These are phyloP conservation scores for Pectinophora gossypiella DNA, from an alignment of 1,140 invertebrate genomes.

Conservation along the genomic window DNA sequence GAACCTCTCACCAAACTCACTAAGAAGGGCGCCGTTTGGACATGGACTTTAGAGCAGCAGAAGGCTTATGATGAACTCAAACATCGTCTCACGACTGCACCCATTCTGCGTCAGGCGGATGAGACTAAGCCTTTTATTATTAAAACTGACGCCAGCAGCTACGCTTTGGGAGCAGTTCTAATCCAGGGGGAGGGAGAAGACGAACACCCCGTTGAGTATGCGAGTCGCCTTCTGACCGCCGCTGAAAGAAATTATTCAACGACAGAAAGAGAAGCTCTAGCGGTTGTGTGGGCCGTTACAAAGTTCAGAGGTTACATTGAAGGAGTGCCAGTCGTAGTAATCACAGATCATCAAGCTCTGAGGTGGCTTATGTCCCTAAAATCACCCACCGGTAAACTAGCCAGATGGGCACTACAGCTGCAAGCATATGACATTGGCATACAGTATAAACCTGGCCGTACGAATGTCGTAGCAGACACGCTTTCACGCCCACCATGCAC, in stretches of 20 bases:
- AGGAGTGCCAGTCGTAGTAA: slow-evolving; percentile 20
- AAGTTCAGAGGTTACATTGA: slow-evolving; percentile 52
- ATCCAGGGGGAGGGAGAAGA: slow-evolving; percentile 33
- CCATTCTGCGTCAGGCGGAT: slow-evolving; percentile 16
- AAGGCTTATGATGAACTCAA: slow-evolving; percentile 6
- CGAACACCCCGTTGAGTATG: slow-evolving; percentile 61
- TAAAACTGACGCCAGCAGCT: slow-evolving; percentile 35
- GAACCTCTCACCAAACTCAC: slow-evolving; percentile 43
- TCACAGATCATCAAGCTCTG: slow-evolving; percentile 64
- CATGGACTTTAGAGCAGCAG: slow-evolving; percentile 15
- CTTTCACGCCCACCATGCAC: slow-evolving; percentile 18
- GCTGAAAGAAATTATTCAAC: slow-evolving; percentile 65
- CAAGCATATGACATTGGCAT: slow-evolving; percentile 46
- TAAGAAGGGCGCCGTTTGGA: slow-evolving; percentile 32
- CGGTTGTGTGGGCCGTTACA: slow-evolving; percentile 61
- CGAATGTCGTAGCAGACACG: slow-evolving; percentile 29
- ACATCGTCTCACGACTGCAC: neutral
- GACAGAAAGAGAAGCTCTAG: slow-evolving; percentile 66
- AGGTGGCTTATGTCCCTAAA: slow-evolving; percentile 62
- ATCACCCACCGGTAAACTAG: slow-evolving; percentile 43
- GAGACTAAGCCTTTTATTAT: slow-evolving; percentile 24
- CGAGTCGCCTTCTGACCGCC: slow-evolving; percentile 36
- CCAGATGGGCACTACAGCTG: slow-evolving; percentile 60
- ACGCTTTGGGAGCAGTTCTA: slow-evolving; percentile 34
- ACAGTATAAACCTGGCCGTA: slow-evolving; percentile 26